These are phyloP conservation scores for Homarus americanus DNA, from an alignment of 1,140 invertebrate genomes.

Conservation along the genomic window DNA sequence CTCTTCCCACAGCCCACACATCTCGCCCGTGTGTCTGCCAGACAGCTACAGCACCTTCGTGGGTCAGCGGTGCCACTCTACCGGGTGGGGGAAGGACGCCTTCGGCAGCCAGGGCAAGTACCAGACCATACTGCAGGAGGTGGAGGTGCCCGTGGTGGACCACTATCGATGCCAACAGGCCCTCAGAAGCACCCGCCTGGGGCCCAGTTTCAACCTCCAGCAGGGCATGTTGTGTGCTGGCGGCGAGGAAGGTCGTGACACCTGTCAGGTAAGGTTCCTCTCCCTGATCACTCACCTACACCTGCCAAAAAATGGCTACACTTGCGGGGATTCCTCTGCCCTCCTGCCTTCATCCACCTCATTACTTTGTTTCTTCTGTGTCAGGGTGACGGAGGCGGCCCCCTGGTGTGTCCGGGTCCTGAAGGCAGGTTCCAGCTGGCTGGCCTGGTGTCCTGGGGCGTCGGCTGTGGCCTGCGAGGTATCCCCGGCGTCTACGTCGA, in stretches of 20 bases:
- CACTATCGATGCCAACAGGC: constrained; percentile 63
- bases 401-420: constrained; percentile 90
- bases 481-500: constrained; percentile 94
- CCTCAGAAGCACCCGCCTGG: constrained; percentile 72
- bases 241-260: constrained; percentile 93
- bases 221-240: constrained; percentile 92
- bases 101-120: constrained; percentile 84
- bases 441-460: constrained; percentile 93
- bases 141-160: constrained; percentile 73
- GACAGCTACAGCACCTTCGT: constrained; percentile 80
- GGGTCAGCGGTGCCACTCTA: constrained; percentile 85
- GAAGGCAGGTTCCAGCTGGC: constrained; percentile 89
- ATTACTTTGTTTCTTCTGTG: too few species aligned
- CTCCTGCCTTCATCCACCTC: neutral
- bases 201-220: constrained; percentile 69
- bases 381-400: constrained; percentile 92
- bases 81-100: constrained; percentile 89
- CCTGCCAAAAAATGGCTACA: neutral
- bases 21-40: constrained; percentile 86
- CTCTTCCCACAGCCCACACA: constrained; percentile 80
- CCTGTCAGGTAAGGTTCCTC: constrained; percentile 77
- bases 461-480: constrained; percentile 89
- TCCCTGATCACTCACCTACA: neutral
- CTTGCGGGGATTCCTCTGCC: neutral
- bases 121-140: constrained; percentile 83